Evolutionary conservation across 1,140 invertebrate genomes (phyloP), one percentile per base, ranked within the genome.

Genomic region (Drosophila sturtevanti): DNA sequence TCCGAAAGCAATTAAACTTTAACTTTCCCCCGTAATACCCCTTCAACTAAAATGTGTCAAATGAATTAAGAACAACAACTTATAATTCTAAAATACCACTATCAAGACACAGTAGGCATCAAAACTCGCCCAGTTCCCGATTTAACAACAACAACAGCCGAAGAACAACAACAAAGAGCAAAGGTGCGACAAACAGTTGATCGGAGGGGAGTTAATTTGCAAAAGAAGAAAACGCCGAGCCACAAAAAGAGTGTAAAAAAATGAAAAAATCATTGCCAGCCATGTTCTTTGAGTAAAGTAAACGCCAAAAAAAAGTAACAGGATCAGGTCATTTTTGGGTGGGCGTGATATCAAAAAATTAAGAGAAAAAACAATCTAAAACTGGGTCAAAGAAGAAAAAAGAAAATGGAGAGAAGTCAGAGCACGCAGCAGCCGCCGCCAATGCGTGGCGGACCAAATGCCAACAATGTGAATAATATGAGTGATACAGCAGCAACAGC

Each of bases 401-500:
- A 35, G 48, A 62, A 34, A 31, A 79, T 79, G 77, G 77, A 79
- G 63, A 76, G 35, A 71, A 78, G 44, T 37, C 75, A 63, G 70
- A 62, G 78, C 61, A 74, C 58, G 18, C 61, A 73, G 34, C 71
- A 77, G 24, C 79, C 76, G 16, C 75, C 79, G 21, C 65, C 84
- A 1, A 70, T 89, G 0, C 74, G 80, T 11, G 84, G 84, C 21
- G 80, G 63, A 22, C 90, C 82, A 16, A 86, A 86, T 66, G 82
- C 82, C 12, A 90, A 70, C 16, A 78, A 58, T 34, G 60, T 48
- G 16, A 66, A 27, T 66, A 70, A 69, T 64, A 64, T 64, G n/a
- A 73, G 48, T 61, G 54, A 44, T 82, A 24, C 67, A 31, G 35
- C 38, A 61, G 34, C 41, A 59, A 11, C 38, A 21, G 18, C 22